Conservation (phyloP, 37 sponge, comb jelly and placozoan genomes). For the Aphrocallistes beatrix region DNA sequence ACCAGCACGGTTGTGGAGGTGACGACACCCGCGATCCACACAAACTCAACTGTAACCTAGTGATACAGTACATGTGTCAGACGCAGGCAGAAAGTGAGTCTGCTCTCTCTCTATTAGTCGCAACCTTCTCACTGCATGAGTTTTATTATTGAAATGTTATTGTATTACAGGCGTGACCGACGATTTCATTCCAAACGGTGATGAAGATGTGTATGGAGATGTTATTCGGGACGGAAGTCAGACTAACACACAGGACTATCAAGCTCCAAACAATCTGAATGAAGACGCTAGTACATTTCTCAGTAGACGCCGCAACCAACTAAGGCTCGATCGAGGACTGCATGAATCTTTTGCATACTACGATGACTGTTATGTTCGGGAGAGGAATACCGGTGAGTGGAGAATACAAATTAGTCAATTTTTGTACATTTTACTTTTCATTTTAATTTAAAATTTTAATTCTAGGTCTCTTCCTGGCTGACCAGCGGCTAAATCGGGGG, state of each 20-base stretch:
- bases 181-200: background rate
- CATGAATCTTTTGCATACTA: conserved; percentile 81
- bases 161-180: background rate
- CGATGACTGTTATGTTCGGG: conserved; percentile 70
- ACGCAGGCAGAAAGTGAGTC: conserved; percentile 23
- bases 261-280: conserved; percentile 7
- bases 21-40: conserved; percentile 79
- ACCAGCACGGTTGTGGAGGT: conserved; percentile 97
- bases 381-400: conserved; percentile 51
- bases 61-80: conserved; percentile 92
- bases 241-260: conserved; percentile 57
- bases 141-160: background rate
- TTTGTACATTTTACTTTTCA: background rate
- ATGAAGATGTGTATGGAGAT: background rate
- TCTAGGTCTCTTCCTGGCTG: conserved; percentile 89
- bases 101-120: background rate
- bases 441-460: too few species aligned
- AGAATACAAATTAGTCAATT: background rate
- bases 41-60: conserved; percentile 94
- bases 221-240: conserved; percentile 62
- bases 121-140: background rate
- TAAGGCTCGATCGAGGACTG: conserved; percentile 43
- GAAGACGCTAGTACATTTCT: background rate
- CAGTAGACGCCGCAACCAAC: conserved; percentile 31
- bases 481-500: conserved; percentile 64